Percentiles rank a stretch among this genome's conserved stretches.
phyloP scores from a whole-genome alignment of 2,888 invertebrate species.

The Nebria salina region DNA sequence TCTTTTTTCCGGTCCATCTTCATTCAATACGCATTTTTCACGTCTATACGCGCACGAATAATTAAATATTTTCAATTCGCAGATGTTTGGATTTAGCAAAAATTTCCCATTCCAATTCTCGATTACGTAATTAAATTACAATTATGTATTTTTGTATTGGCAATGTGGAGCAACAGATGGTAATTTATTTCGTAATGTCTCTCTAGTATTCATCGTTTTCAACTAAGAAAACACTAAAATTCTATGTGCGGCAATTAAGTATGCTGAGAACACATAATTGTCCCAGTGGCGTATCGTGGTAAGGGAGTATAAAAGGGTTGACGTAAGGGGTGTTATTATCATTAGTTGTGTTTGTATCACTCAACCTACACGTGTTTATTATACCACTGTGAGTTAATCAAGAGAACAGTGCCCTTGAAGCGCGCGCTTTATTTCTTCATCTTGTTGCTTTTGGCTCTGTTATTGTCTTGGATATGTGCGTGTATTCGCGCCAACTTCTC shows the following conservation, averaged over 20 bases:
- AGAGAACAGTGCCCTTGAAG: conserved; percentile 19
- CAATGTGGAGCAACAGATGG: too few species aligned
- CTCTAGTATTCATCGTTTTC: too few species aligned
- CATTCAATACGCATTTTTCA: conserved; percentile 33
- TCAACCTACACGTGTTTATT: conserved; percentile 35
- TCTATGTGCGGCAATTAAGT: conserved; percentile 22
- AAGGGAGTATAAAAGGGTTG: background rate
- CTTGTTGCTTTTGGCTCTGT: conserved; percentile 15
- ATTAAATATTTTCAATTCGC: conserved; percentile 38
- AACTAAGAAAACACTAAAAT: too few species aligned
- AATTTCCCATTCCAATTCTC: background rate
- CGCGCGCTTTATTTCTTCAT: conserved; percentile 9
- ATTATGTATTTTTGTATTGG: too few species aligned
- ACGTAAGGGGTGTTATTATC: background rate
- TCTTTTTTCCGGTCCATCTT: conserved; percentile 36
- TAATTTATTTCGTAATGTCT: too few species aligned
- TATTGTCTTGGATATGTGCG: conserved; percentile 8
- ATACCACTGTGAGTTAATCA: conserved; percentile 38
- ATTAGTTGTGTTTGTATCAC: conserved; percentile 25
- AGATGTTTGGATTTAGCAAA: background rate
- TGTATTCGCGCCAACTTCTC: conserved; percentile 1
- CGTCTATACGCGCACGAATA: conserved; percentile 28
- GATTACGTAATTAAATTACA: too few species aligned
- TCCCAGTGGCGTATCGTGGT: conserved; percentile 25
- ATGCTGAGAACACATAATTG: conserved; percentile 33